Evolutionary conservation across 2,113 vertebrate species (phyloP), one percentile per base, ranked within the genome.

Genomic region (Campylomormyrus numenius): DNA sequence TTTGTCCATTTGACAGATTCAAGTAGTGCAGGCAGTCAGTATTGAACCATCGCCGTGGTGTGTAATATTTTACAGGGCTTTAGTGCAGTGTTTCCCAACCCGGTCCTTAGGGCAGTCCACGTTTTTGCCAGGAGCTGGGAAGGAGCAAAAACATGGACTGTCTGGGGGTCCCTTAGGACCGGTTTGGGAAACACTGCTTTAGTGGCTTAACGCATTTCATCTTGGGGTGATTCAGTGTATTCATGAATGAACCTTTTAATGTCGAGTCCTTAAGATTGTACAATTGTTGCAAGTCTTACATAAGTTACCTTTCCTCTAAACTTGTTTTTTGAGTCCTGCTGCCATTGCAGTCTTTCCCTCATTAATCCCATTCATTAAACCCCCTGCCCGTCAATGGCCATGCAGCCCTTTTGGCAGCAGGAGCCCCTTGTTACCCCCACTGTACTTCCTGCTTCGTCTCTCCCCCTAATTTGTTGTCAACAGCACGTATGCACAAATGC

Each of bases 221-320:
- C n/a, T 70, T 70, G 56, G 56, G 56, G 56, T n/a, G 62, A 31
- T 70, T 70, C 62, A 70, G 62, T 3, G 10, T 13, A n/a, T 19
- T 49, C 85, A 27, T 52, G 85, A 52, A 53, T 27, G 85, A 85
- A 85, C 39, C 39, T 48, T 46, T 87, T 46, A 45, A 85, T 3
- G 42, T 85, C 46, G 21, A 45, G 39, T 85, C 19, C 83, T 86
- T 35, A 49, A 50, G 88, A 62, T 77, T 77, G 21, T n/a, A 53
- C 46, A 90, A 17, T 35, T 27, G 19, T 35, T 42, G 35, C 5
- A 31, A 8, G n/a, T 87, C 85, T 90, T 90, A 80, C 24, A 21
- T 88, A 90, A 90, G 85, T 27, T 42, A 45, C 85, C 62, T 90
- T 90, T 90, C 31, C 56, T 87, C 85, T 90, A 52, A 88, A 45